Evolutionary conservation across 2,797 vertebrate genomes (phyloP).

Genomic region (Bufotes viridis): DNA sequence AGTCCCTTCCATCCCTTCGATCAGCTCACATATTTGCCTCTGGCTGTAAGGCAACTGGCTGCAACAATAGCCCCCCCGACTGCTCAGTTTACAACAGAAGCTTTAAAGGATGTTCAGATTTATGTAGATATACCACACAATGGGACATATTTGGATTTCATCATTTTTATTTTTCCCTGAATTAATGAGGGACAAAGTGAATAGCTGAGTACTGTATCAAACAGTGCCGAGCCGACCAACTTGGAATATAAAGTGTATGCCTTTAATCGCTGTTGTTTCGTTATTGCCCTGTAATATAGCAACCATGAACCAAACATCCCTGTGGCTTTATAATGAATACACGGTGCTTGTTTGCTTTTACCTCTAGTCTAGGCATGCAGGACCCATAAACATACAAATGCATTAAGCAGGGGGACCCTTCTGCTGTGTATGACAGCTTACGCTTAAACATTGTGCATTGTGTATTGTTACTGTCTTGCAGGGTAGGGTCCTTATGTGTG

Average conservation of each 20-base stretch:
- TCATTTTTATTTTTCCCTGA: slow-evolving; percentile 50
- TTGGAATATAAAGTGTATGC: background rate
- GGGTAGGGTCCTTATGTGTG: background rate
- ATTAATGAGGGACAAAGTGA: slow-evolving; percentile 46
- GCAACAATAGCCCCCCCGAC: too few relatives aligned
- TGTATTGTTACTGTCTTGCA: background rate
- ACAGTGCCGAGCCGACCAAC: slow-evolving; percentile 13
- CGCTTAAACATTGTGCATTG: background rate
- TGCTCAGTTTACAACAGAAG: too few relatives aligned
- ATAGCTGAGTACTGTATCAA: slow-evolving; percentile 42
- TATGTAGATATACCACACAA: slow-evolving; percentile 16
- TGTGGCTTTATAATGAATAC: slow-evolving; percentile 35
- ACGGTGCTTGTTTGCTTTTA: slow-evolving; percentile 25
- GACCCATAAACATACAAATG: slow-evolving; percentile 44
- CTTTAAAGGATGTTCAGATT: too few relatives aligned
- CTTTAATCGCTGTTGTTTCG: background rate
- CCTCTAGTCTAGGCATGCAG: slow-evolving; percentile 51
- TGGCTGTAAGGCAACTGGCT: too few relatives aligned
- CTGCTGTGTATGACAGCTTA: slow-evolving; percentile 22
- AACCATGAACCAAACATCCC: slow-evolving; percentile 17
- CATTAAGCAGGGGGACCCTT: slow-evolving; percentile 37
- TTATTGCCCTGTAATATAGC: slow-evolving; percentile 13
- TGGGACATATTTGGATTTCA: background rate
- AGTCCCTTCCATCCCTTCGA: too few relatives aligned
- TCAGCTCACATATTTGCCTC: too few relatives aligned